phyloP scores from a whole-genome alignment of 2,797 vertebrate genomes.

The Platyrinchus mystaceus region DNA sequence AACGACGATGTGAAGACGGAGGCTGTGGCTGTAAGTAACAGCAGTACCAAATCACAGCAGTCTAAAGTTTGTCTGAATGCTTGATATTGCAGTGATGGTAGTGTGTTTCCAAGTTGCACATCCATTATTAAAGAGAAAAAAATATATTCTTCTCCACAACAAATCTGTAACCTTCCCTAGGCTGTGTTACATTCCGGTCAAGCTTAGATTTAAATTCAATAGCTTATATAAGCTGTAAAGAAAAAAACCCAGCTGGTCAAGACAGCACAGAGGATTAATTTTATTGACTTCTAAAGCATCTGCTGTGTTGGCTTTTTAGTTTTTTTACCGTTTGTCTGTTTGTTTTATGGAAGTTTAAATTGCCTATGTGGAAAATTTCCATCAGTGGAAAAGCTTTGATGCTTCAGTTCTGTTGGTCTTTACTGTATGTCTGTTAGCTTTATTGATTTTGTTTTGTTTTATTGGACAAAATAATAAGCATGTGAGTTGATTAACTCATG shows the following conservation, averaged over 20 bases:
- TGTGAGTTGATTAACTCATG: neutral
- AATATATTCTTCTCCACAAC: neutral
- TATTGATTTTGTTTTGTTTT: neutral
- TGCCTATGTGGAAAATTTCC: neutral
- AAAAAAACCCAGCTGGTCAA: neutral
- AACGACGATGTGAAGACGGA: slow-evolving; percentile 90
- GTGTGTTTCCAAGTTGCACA: neutral
- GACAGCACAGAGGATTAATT: neutral
- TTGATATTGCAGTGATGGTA: neutral
- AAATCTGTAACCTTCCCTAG: neutral
- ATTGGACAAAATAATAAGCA: neutral
- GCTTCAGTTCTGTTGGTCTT: neutral
- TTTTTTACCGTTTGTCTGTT: neutral
- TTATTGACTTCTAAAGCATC: neutral
- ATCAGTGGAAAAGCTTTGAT: neutral
- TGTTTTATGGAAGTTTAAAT: neutral
- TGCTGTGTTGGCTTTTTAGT: neutral
- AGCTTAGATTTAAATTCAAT: neutral
- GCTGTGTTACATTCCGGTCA: neutral
- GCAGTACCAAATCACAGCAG: neutral
- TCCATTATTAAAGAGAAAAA: neutral
- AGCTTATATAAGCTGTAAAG: neutral
- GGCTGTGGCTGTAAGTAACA: slow-evolving; percentile 85
- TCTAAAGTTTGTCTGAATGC: neutral
- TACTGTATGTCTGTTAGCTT: neutral